These are phyloP conservation scores for Antennarius striatus DNA, from an alignment of 2,113 vertebrate genomes.

Conservation along the genomic window DNA sequence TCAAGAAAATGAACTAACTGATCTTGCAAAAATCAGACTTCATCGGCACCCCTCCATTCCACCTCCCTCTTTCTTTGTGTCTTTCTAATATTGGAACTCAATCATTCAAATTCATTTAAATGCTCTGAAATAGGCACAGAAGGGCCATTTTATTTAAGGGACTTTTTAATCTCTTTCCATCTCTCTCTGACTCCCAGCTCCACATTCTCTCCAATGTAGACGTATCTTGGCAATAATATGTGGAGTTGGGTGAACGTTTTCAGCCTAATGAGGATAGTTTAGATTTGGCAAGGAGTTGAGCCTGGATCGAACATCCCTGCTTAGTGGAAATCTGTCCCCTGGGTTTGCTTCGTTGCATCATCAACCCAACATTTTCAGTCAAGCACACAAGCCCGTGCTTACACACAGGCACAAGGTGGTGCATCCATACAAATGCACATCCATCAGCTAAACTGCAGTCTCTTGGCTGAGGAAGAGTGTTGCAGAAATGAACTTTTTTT, in stretches of 20 bases:
- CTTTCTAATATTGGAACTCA: constrained; percentile 6
- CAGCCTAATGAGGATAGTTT: constrained; percentile 73
- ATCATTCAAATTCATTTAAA: constrained; percentile 24
- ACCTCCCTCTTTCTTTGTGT: background rate
- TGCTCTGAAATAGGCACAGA: constrained; percentile 19
- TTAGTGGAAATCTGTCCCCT: constrained; percentile 68
- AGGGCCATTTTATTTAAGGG: constrained; percentile 12
- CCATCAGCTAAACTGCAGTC: constrained; percentile 7
- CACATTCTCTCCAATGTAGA: constrained; percentile 23
- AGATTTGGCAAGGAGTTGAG: constrained; percentile 62
- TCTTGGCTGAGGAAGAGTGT: constrained; percentile 20
- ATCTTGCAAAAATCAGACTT: constrained; percentile 36
- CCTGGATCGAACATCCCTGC: constrained; percentile 58
- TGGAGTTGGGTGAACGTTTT: constrained; percentile 57
- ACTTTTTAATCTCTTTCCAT: background rate
- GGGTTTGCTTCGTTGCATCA: constrained; percentile 61
- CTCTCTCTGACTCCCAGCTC: constrained; percentile 4
- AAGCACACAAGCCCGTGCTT: constrained; percentile 26
- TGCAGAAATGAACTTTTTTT: background rate
- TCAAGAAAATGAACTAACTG: constrained; percentile 50
- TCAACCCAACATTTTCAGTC: constrained; percentile 32
- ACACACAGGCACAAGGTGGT: background rate
- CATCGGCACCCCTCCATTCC: constrained; percentile 12
- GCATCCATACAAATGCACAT: constrained; percentile 2
- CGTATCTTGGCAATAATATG: constrained; percentile 55